phyloP scores from a whole-genome alignment of 2,113 vertebrate species.

The Ciconia boyciana region DNA sequence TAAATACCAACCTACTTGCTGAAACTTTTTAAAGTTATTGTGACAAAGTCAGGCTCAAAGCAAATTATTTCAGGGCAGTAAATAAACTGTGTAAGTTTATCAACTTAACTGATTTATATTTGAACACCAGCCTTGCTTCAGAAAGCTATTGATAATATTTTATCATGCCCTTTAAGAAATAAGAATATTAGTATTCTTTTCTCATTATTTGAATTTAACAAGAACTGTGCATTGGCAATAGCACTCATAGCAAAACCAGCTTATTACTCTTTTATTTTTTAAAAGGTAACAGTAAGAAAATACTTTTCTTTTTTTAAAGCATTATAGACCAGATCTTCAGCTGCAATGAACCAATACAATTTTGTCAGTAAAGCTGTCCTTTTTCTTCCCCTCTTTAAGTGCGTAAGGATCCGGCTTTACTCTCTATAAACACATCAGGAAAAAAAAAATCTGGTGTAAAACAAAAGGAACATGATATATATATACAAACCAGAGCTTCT shows the following conservation, averaged over 20 bases:
- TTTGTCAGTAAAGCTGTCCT: not conserved
- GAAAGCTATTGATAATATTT: not conserved
- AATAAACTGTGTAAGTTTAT: not conserved
- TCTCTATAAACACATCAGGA: not conserved
- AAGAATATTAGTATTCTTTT: not conserved
- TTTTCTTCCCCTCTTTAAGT: not conserved
- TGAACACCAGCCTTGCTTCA: not conserved
- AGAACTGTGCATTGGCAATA: not conserved
- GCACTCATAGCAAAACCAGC: not conserved
- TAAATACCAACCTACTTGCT: not conserved
- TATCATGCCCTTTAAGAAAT: not conserved
- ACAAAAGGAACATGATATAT: not conserved
- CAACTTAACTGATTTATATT: not conserved
- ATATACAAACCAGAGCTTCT: constrained; percentile 94
- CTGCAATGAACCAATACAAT: not conserved
- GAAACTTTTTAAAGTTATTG: not conserved
- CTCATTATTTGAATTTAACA: not conserved
- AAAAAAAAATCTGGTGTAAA: not conserved
- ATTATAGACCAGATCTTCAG: not conserved
- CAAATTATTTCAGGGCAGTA: not conserved
- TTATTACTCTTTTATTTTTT: not conserved
- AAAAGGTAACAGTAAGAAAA: not conserved
- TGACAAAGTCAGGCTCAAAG: not conserved
- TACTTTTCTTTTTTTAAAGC: not conserved
- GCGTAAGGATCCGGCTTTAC: not conserved